Base-by-base conservation (phyloP, 2,797 vertebrate species). In the Lagocephalus sceleratus region DNA sequence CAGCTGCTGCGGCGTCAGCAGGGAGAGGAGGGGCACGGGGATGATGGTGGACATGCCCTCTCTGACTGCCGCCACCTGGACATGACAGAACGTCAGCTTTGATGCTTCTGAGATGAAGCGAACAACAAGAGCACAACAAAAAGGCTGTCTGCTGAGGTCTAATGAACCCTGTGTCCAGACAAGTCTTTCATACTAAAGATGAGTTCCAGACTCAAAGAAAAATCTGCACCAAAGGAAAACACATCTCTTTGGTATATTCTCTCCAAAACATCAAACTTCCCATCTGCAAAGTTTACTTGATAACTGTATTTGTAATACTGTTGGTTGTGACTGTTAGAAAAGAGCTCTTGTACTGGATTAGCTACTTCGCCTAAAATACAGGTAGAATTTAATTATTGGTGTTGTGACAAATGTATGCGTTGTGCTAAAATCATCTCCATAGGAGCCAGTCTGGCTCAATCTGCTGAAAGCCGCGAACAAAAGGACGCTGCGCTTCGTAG, bases 21-120 rank as follows among this genome's bases (percentile, higher is more conserved):
- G 87, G 17, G 92, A 92, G 52, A 93, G 89, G 51, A 93, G 85
- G 29, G 92, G 91, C 59, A 93, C 88, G 0, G 92, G 92, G 80
- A 93, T 90, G 85, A 93, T 92, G 71, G 85, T 87, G 71, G 90
- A 92, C 92, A 93, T 93, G 73, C 92, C 92, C 67, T 90, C 87
- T 70, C 91, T 86, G 78, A 92, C 87, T 22, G 91, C 89, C 12
- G 83, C 81, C 77, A 90, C 88, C 92, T 92, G 84, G 68, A 78
- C 59, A 70, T 49, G 54, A 67, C 71, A 79, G 48, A 73, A 42
- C 20, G 23, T 76, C 48, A 54, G 69, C 79, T 81, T 81, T 81
- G 72, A 76, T 72, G 47, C 63, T 65, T 66, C 63, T 58, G 53
- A 73, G 54, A 75, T 44, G n/a, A 70, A 72, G 52, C 59, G 43